Conservation (phyloP, 2,888 invertebrate species). For the Litoditis marina region DNA sequence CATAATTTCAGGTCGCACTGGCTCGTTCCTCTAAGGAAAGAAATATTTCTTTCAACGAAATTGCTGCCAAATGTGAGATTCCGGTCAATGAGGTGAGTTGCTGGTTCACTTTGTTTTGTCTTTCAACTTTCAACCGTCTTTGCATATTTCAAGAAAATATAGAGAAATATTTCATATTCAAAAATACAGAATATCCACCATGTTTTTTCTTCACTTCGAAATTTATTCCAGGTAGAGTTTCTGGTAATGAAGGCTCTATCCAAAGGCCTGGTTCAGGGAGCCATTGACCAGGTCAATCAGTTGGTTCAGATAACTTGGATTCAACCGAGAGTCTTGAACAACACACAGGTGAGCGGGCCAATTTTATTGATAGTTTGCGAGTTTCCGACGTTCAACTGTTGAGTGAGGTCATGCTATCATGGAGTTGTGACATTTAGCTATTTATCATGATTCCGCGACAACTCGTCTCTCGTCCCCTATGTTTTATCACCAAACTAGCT, state of each 20-base stretch:
- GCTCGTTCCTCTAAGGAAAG: conserved; percentile 83
- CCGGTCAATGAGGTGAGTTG: conserved; percentile 67
- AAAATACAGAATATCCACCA: no score
- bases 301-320: conserved; percentile 81
- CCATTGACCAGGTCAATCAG: conserved; percentile 67
- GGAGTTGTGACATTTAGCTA: no score
- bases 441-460: no score
- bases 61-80: conserved; percentile 79
- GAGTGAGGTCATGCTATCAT: no score
- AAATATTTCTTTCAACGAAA: conserved; percentile 83
- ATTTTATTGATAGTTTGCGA: background rate
- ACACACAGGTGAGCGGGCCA: conserved; percentile 68
- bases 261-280: conserved; percentile 81
- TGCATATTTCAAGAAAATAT: background rate
- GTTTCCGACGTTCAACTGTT: background rate
- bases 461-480: no score
- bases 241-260: conserved; percentile 96
- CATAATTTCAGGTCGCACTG: conserved; percentile 80
- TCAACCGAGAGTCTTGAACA: conserved; percentile 77
- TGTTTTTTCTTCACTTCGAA: conserved; percentile 9
- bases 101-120: background rate
- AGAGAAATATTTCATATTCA: background rate
- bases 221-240: conserved; percentile 76
- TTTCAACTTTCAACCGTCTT: background rate
- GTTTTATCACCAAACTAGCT: no score